These are phyloP conservation scores for Lycaena phlaeas DNA, from an alignment of 2,888 invertebrate species.

Conservation along the genomic window DNA sequence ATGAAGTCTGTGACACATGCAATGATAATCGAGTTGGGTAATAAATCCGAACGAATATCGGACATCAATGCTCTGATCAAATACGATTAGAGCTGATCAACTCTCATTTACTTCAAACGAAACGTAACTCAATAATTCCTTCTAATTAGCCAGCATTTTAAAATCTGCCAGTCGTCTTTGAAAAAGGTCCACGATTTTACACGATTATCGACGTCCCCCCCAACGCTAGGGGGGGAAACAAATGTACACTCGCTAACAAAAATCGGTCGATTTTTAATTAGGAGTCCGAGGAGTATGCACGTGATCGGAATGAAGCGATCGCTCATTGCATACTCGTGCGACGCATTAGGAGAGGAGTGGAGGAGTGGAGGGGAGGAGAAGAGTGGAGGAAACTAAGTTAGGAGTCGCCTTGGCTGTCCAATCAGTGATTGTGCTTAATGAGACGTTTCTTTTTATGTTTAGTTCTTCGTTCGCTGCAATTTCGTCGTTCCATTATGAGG, in stretches of 20 bases:
- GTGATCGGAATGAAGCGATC: constrained; percentile 55
- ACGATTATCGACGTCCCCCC: constrained; percentile 25
- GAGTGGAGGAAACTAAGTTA: constrained; percentile 52
- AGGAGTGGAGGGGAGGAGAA: no score
- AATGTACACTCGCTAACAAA: constrained; percentile 56
- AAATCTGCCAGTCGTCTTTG: constrained; percentile 27
- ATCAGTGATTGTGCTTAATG: constrained; percentile 55
- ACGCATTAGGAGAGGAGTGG: no score
- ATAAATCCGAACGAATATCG: no score
- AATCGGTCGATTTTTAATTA: constrained; percentile 71
- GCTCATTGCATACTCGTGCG: constrained; percentile 46
- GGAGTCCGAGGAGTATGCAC: constrained; percentile 42
- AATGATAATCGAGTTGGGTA: no score
- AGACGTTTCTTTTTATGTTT: constrained; percentile 28
- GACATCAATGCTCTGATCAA: background rate
- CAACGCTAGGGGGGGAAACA: constrained; percentile 30
- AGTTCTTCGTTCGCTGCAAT: constrained; percentile 10
- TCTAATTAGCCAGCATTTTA: constrained; percentile 29
- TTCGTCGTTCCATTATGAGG: no score
- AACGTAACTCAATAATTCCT: constrained; percentile 23
- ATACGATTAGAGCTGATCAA: background rate
- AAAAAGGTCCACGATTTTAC: constrained; percentile 30
- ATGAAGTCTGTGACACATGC: no score
- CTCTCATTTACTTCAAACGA: constrained; percentile 16
- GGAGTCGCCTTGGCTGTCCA: constrained; percentile 50